Evolutionary conservation across 2,113 vertebrate genomes (phyloP).

Genomic region (Strix uralensis): DNA sequence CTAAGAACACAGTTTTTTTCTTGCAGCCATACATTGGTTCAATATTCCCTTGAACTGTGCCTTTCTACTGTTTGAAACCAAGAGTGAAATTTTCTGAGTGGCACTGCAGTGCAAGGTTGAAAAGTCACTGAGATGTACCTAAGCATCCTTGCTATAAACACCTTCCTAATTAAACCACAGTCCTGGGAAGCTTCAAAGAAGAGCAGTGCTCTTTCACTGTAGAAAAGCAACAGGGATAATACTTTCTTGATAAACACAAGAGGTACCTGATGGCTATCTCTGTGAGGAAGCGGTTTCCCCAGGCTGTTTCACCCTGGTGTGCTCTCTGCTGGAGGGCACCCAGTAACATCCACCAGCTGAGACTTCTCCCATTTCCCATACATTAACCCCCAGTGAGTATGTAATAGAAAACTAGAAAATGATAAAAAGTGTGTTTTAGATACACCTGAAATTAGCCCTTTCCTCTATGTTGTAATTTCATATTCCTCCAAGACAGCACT

Average conservation of each 20-base stretch:
- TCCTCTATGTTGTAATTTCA: background rate
- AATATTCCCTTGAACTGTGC: fast-evolving
- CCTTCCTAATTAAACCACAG: background rate
- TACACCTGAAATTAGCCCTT: background rate
- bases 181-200: background rate
- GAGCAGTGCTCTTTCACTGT: too few species aligned
- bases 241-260: background rate
- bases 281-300: background rate
- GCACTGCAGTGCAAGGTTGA: background rate
- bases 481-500: background rate
- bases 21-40: fast-evolving
- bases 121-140: background rate
- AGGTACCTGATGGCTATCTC: fast-evolving
- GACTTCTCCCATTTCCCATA: fast-evolving
- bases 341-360: too few species aligned
- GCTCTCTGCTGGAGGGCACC: background rate
- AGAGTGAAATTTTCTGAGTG: background rate
- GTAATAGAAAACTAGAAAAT: background rate
- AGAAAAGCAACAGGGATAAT: too few species aligned
- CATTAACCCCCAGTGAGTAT: fast-evolving
- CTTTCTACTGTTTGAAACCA: background rate
- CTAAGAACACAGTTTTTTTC: too few species aligned
- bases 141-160: background rate
- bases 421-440: fast-evolving
- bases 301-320: background rate